These are phyloP conservation scores for Drosophila imparisetae DNA, from an alignment of 2,888 invertebrate genomes.

Conservation along the genomic window DNA sequence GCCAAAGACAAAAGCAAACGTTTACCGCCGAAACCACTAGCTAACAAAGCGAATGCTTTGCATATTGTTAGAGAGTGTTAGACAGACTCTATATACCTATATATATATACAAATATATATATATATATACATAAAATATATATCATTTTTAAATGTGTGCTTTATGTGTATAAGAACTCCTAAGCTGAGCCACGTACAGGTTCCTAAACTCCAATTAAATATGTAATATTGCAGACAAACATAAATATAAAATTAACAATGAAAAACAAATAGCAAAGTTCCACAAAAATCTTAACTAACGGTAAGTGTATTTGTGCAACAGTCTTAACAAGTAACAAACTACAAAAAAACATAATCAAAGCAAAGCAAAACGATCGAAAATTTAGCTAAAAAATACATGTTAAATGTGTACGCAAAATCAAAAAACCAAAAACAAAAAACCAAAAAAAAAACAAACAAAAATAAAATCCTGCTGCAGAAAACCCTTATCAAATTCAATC, in stretches of 20 bases:
- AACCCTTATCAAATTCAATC: conserved; percentile 81
- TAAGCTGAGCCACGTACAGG: conserved; percentile 61
- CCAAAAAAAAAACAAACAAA: not conserved
- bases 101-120: not conserved
- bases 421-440: conserved; percentile 11
- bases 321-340: conserved; percentile 31
- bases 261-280: conserved; percentile 29
- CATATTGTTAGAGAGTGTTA: conserved; percentile 14
- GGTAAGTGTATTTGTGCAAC: conserved; percentile 52
- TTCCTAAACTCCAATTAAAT: conserved; percentile 58
- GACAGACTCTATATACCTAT: conserved; percentile 12
- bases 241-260: conserved; percentile 1
- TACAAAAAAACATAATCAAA: conserved; percentile 57
- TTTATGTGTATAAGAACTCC: conserved; percentile 48
- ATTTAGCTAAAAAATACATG: conserved; percentile 48
- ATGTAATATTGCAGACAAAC: conserved; percentile 19
- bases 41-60: conserved; percentile 34
- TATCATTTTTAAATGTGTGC: conserved; percentile 51
- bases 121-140: conserved; percentile 1
- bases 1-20: conserved; percentile 52
- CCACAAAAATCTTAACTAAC: conserved; percentile 35
- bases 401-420: conserved; percentile 49
- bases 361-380: conserved; percentile 25
- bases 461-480: conserved; percentile 40
- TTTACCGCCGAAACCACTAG: conserved; percentile 55